Evolutionary conservation across 1,140 invertebrate species (phyloP).

Genomic region (Latrodectus geometricus): DNA sequence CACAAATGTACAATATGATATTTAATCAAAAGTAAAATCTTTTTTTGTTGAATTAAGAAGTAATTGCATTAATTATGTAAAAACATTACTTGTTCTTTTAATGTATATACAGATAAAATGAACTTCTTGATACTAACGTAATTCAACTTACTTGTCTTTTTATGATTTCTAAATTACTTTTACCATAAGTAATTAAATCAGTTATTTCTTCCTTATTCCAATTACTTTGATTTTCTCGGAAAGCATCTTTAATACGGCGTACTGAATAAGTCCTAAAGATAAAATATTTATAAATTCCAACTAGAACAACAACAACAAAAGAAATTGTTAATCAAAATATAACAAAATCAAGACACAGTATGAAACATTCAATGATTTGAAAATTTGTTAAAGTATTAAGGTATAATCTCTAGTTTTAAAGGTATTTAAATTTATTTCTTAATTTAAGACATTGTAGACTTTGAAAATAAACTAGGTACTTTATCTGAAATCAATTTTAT

Average conservation of each 20-base stretch:
- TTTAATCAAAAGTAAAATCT: too few relatives aligned
- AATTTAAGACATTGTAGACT: background rate
- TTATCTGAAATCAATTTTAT: too few relatives aligned
- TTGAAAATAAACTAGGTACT: too few relatives aligned
- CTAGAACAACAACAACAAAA: background rate
- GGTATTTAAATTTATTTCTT: background rate
- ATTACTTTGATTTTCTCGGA: constrained; percentile 67
- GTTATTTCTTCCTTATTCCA: constrained; percentile 65
- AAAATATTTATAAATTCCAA: background rate
- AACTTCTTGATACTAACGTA: background rate
- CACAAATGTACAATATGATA: too few relatives aligned
- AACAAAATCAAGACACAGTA: background rate
- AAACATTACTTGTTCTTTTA: too few relatives aligned
- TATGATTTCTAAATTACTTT: constrained; percentile 68
- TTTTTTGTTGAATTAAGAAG: too few relatives aligned
- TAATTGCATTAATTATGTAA: too few relatives aligned
- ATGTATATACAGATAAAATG: too few relatives aligned
- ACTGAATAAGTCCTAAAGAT: constrained; percentile 68
- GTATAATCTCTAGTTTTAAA: background rate
- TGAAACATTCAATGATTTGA: background rate
- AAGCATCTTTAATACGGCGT: constrained; percentile 67
- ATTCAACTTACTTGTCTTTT: constrained; percentile 67
- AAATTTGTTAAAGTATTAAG: background rate
- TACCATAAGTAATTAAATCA: constrained; percentile 66
- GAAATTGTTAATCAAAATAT: background rate